Percentiles rank a stretch among this genome's conserved stretches.
phyloP scores from a whole-genome alignment of 2,113 vertebrate species.

The Trematomus loennbergii region DNA sequence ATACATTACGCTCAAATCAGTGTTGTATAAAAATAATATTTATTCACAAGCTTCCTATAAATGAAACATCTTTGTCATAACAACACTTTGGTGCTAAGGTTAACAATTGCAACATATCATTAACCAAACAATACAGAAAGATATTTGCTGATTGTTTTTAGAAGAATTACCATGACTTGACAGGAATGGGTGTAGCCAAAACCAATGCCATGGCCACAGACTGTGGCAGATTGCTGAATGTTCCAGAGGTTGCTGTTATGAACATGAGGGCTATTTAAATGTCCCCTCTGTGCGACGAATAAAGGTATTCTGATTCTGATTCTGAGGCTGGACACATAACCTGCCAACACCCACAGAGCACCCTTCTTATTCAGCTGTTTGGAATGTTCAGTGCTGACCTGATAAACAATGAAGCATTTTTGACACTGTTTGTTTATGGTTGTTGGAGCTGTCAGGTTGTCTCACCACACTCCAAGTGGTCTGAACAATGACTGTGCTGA shows the following conservation, averaged over 20 bases:
- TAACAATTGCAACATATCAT: not conserved
- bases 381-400: conserved; percentile 76
- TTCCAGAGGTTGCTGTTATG: conserved; percentile 59
- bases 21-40: not conserved
- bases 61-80: not conserved
- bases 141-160: not conserved
- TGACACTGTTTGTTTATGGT: conserved; percentile 81
- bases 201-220: conserved; percentile 40
- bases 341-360: conserved; percentile 24
- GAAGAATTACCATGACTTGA: not conserved
- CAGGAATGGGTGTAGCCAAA: conserved; percentile 17
- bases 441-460: conserved; percentile 82
- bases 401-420: conserved; percentile 80
- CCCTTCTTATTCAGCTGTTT: conserved; percentile 61
- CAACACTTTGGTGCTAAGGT: not conserved
- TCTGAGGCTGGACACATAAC: conserved; percentile 29
- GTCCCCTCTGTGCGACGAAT: too few species aligned
- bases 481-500: conserved; percentile 84
- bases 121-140: not conserved
- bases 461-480: conserved; percentile 80
- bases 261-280: conserved; percentile 23
- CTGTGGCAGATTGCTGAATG: conserved; percentile 53
- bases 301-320: too few species aligned
- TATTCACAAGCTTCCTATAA: not conserved
- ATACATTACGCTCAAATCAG: not conserved